Evolutionary conservation across 2,113 vertebrate species (phyloP).

Genomic region (Urocolius indicus): DNA sequence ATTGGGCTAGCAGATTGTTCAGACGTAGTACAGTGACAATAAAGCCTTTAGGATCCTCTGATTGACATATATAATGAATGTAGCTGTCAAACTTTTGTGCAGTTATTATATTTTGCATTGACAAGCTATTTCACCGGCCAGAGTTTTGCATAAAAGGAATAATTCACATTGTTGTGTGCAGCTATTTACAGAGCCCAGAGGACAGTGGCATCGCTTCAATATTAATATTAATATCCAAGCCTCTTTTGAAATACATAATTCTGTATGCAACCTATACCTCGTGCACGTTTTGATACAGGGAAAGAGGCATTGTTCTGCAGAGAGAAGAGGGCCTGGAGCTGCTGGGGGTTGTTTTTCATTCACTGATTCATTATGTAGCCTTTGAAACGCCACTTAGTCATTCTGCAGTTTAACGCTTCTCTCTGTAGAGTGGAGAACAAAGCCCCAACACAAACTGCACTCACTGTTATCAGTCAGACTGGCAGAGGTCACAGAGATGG

Average conservation of each 20-base stretch:
- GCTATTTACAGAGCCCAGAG: not conserved
- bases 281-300: not conserved
- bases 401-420: conserved; percentile 14
- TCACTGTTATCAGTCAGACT: not conserved
- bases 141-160: conserved; percentile 27
- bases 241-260: not conserved
- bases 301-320: conserved; percentile 1
- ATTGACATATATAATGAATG: conserved; percentile 40
- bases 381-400: conserved; percentile 51
- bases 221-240: conserved; percentile 34
- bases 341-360: conserved; percentile 28
- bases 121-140: conserved; percentile 19
- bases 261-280: not conserved
- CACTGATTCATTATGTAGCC: conserved; percentile 39
- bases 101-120: conserved; percentile 23
- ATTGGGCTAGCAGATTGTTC: conserved; percentile 64
- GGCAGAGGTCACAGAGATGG: not conserved
- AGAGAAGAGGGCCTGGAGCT: conserved; percentile 9
- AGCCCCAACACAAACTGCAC: conserved; percentile 5
- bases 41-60: conserved; percentile 44
- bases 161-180: conserved; percentile 26
- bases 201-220: not conserved
- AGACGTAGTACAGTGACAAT: conserved; percentile 41
- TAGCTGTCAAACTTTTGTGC: conserved; percentile 57
- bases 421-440: not conserved